Evolutionary conservation across 2,113 vertebrate genomes (phyloP).

Genomic region (Ivindomyrus marchei): DNA sequence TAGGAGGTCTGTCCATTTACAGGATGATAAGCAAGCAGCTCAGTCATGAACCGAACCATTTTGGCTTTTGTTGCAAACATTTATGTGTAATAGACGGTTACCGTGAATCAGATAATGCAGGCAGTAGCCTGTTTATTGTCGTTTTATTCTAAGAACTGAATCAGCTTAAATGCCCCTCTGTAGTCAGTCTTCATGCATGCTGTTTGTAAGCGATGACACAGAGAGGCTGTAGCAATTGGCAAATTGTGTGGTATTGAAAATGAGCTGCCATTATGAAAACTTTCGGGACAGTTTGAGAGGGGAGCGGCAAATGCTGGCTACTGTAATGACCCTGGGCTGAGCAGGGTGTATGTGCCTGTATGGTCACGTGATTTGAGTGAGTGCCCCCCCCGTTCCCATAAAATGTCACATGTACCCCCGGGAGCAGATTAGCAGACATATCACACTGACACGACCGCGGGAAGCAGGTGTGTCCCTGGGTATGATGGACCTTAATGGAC

Average conservation of each 20-base stretch:
- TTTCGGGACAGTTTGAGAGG: background rate
- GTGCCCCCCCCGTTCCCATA: background rate
- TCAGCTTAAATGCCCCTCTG: background rate
- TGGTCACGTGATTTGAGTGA: background rate
- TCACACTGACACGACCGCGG: background rate
- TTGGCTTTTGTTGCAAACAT: background rate
- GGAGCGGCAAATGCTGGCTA: background rate
- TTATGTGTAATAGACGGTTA: background rate
- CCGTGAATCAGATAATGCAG: background rate
- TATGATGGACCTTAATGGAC: slow-evolving; percentile 11
- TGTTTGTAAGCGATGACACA: background rate
- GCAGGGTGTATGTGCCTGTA: background rate
- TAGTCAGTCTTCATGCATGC: background rate
- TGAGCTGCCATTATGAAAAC: background rate
- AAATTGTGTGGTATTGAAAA: background rate
- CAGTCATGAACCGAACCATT: background rate
- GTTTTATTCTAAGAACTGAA: background rate
- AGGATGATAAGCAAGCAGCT: background rate
- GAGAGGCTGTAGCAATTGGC: background rate
- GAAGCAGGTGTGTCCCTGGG: background rate
- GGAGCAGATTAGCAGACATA: slow-evolving; percentile 6
- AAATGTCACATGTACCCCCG: background rate
- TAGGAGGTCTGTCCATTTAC: background rate
- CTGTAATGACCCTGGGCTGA: background rate
- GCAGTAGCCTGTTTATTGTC: background rate